Conservation (phyloP, 2,797 vertebrate species). For the Enteromius treurensis region DNA sequence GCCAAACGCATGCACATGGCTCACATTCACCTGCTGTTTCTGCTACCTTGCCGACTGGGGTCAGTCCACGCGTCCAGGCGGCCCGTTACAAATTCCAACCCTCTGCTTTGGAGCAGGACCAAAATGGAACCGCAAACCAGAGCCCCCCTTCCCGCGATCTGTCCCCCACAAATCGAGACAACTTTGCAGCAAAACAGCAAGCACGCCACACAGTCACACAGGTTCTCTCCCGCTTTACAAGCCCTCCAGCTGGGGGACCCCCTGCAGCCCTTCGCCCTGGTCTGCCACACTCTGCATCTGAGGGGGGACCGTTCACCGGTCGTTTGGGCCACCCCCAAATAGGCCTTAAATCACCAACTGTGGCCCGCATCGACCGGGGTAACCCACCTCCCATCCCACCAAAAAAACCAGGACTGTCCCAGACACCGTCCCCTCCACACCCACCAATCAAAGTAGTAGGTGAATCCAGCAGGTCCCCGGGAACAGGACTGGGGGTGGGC, state of each 20-base stretch:
- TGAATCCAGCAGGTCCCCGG: conserved; percentile 86
- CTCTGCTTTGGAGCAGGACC: conserved; percentile 89
- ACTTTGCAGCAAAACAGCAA: conserved; percentile 91
- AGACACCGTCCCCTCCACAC: conserved; percentile 93
- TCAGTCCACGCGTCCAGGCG: conserved; percentile 92
- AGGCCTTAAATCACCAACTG: conserved; percentile 88
- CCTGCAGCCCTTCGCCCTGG: conserved; percentile 73
- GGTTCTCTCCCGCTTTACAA: conserved; percentile 94
- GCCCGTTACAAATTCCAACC: conserved; percentile 95
- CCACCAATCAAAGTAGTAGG: conserved; percentile 90
- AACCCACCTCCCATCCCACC: conserved; percentile 98
- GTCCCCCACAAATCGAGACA: conserved; percentile 93
- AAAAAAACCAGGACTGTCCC: conserved; percentile 98
- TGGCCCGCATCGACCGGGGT: conserved; percentile 92
- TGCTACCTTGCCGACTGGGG: conserved; percentile 77
- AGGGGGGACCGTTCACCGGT: conserved; percentile 83
- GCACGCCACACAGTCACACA: conserved; percentile 97
- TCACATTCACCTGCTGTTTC: conserved; percentile 76
- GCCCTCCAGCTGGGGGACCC: conserved; percentile 80
- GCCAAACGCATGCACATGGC: conserved; percentile 72
- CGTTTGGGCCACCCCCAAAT: conserved; percentile 79
- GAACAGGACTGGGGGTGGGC: conserved; percentile 79
- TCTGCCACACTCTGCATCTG: conserved; percentile 83
- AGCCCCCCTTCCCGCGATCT: conserved; percentile 91
- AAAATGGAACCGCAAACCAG: conserved; percentile 93